Evolutionary conservation across 1,140 invertebrate species (phyloP).

Genomic region (Brachystomella parvula): DNA sequence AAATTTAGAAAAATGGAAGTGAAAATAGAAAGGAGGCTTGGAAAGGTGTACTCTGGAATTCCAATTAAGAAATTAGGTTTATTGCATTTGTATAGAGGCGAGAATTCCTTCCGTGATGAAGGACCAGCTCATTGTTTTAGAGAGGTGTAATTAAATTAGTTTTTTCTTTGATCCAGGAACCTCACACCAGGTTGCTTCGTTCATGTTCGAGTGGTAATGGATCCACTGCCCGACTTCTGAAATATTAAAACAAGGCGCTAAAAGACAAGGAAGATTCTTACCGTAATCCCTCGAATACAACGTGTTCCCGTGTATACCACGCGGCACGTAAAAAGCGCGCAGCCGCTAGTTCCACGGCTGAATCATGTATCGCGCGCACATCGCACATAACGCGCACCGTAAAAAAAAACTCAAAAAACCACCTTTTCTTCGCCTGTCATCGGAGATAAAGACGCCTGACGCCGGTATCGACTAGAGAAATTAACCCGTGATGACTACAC

Average conservation of each 20-base stretch:
- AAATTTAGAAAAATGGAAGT: background rate
- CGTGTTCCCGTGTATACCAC: too few species aligned
- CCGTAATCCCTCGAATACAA: too few species aligned
- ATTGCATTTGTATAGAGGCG: background rate
- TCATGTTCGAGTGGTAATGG: slow-evolving; percentile 24
- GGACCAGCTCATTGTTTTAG: background rate
- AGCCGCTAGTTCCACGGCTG: too few species aligned
- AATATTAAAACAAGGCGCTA: slow-evolving; percentile 1
- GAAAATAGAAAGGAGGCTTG: background rate
- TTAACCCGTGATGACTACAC: too few species aligned
- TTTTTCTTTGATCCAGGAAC: slow-evolving; percentile 1
- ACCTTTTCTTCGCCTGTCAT: too few species aligned
- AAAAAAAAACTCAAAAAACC: too few species aligned
- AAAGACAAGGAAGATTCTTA: too few species aligned
- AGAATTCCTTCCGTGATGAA: background rate
- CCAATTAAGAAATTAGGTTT: background rate
- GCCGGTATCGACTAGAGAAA: too few species aligned
- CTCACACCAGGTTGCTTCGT: slow-evolving; percentile 19
- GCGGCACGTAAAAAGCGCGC: too few species aligned
- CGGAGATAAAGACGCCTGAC: too few species aligned
- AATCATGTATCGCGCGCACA: too few species aligned
- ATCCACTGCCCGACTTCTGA: slow-evolving; percentile 33
- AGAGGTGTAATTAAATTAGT: background rate
- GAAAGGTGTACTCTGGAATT: background rate
- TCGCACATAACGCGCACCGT: too few species aligned